Evolutionary conservation across 2,888 invertebrate genomes (phyloP).

Genomic region (Loripinus fragilis): DNA sequence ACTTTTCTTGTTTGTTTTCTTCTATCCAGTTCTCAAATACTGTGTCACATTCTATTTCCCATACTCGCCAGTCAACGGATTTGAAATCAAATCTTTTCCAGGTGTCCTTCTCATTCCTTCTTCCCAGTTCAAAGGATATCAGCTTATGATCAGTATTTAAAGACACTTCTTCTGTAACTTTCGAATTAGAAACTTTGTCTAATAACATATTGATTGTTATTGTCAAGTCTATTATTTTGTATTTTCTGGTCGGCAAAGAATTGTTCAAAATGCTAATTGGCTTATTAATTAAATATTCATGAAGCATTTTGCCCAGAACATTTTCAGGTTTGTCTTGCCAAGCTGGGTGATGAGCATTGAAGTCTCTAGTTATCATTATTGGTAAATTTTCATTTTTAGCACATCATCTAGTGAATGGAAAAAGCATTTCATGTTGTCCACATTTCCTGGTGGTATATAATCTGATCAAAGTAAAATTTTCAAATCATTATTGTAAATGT

Average conservation of each 20-base stretch:
- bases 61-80: neutral
- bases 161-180: neutral
- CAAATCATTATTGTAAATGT: neutral
- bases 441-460: neutral
- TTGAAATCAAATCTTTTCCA: neutral
- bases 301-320: neutral
- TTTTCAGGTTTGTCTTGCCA: neutral
- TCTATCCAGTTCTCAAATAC: neutral
- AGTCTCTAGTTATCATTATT: neutral
- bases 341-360: neutral
- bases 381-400: neutral
- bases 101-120: neutral
- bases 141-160: neutral
- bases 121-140: neutral
- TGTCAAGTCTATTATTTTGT: neutral
- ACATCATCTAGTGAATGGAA: neutral
- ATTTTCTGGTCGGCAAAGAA: neutral
- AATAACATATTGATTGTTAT: neutral
- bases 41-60: neutral
- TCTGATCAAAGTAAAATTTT: neutral
- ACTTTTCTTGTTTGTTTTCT: no score
- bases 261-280: neutral
- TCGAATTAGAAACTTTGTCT: neutral
- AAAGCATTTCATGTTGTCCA: neutral
- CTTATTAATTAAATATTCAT: neutral